Percentiles rank a stretch among this genome's conserved stretches.
Conservation (phyloP, 2,113 vertebrate species). For the Taurulus bubalis region DNA sequence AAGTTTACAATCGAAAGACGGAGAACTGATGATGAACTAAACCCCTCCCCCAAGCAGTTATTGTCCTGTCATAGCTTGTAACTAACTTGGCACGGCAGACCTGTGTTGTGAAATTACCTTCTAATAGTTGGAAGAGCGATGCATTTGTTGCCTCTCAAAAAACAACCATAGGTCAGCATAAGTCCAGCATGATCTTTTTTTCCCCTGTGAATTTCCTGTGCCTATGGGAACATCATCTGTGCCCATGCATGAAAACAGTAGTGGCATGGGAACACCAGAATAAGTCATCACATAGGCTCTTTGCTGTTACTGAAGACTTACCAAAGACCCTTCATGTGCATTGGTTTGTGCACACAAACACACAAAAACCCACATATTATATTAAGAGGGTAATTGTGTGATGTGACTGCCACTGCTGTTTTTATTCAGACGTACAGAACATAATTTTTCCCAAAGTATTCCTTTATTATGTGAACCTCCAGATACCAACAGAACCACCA, state of each 20-base stretch:
- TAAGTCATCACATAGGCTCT: constrained; percentile 41
- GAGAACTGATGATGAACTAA: too few species aligned
- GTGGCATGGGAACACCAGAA: constrained; percentile 11
- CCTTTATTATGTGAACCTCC: not conserved
- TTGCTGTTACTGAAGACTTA: constrained; percentile 15
- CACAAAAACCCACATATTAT: not conserved
- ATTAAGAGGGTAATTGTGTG: not conserved
- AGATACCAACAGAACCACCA: not conserved
- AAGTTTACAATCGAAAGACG: not conserved
- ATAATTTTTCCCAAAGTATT: not conserved
- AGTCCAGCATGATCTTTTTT: not conserved
- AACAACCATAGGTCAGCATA: not conserved
- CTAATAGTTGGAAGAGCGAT: not conserved
- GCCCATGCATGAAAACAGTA: not conserved
- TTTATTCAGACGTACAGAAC: not conserved
- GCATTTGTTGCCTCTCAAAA: not conserved
- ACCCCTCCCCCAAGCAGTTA: not conserved
- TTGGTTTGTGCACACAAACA: constrained; percentile 16
- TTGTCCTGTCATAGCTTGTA: not conserved
- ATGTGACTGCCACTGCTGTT: constrained; percentile 6
- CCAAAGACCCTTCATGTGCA: constrained; percentile 34
- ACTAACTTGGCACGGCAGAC: not conserved
- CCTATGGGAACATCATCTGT: not conserved
- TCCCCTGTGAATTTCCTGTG: not conserved
- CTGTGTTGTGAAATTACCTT: not conserved